phyloP scores from a whole-genome alignment of 2,113 vertebrate species.

The Psittacula cyanocephala region DNA sequence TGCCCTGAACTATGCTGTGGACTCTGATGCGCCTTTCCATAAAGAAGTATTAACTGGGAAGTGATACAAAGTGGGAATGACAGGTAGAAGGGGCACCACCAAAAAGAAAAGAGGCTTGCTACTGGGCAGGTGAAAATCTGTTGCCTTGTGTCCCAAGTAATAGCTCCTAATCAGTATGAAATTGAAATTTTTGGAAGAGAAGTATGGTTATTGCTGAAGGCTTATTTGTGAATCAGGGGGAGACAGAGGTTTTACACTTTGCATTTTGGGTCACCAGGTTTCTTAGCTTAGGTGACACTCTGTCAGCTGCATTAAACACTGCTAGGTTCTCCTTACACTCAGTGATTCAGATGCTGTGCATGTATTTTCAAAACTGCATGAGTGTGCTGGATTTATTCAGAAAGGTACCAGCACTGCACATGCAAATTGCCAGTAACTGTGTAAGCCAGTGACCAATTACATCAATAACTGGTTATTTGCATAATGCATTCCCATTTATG shows the following conservation, averaged over 20 bases:
- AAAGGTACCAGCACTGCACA: background rate
- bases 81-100: background rate
- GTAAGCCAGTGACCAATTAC: slow-evolving; percentile 13
- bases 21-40: accelerated
- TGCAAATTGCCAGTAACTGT: background rate
- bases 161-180: background rate
- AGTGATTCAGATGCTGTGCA: background rate
- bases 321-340: background rate
- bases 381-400: background rate
- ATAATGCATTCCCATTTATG: background rate
- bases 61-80: background rate
- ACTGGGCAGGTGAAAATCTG: too few species aligned
- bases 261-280: background rate
- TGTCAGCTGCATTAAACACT: background rate
- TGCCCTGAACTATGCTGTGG: background rate
- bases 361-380: background rate
- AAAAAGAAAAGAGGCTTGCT: background rate
- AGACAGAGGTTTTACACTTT: accelerated
- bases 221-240: background rate
- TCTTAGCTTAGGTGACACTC: background rate
- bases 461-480: background rate
- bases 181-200: background rate
- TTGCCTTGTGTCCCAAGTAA: background rate
- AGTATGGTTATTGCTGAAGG: background rate
- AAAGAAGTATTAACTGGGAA: background rate